Percentiles rank a stretch among this genome's conserved stretches.
Evolutionary conservation across 2,888 invertebrate genomes (phyloP).

Genomic region (Argynnis bischoffii): DNA sequence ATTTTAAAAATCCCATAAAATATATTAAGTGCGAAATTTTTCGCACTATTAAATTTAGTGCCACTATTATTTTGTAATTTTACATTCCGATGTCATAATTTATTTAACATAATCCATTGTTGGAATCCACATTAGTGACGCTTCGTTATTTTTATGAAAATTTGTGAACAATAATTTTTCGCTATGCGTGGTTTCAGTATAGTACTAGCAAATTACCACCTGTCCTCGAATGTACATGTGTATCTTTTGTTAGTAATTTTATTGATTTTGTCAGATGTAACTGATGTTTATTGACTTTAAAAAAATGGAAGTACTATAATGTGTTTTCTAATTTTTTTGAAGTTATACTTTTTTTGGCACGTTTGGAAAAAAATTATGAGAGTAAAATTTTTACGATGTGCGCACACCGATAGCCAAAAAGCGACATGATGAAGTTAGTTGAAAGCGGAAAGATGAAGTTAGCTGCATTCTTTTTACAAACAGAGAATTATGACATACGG

Average conservation of each 20-base stretch:
- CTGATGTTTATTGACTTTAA: background rate
- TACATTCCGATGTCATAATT: constrained; percentile 45
- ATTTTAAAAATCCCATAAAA: background rate
- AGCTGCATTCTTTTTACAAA: too few relatives aligned
- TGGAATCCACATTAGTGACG: constrained; percentile 54
- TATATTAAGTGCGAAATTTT: background rate
- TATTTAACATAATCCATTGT: constrained; percentile 53
- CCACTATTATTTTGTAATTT: background rate
- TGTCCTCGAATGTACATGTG: too few relatives aligned
- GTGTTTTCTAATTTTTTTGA: background rate
- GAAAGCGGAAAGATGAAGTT: too few relatives aligned
- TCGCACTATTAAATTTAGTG: background rate
- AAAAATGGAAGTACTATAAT: background rate
- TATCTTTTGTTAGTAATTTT: too few relatives aligned
- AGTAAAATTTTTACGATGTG: too few relatives aligned
- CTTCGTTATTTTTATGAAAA: constrained; percentile 58
- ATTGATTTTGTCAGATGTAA: background rate
- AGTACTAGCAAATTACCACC: constrained; percentile 61
- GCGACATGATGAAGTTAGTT: too few relatives aligned
- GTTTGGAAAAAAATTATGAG: too few relatives aligned
- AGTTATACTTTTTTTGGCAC: background rate
- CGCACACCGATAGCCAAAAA: too few relatives aligned
- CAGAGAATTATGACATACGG: too few relatives aligned
- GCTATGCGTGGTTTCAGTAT: constrained; percentile 58
- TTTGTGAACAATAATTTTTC: constrained; percentile 61